Evolutionary conservation across 1,140 invertebrate species (phyloP), one percentile per base, ranked within the genome.

Genomic region (Diprion similis): DNA sequence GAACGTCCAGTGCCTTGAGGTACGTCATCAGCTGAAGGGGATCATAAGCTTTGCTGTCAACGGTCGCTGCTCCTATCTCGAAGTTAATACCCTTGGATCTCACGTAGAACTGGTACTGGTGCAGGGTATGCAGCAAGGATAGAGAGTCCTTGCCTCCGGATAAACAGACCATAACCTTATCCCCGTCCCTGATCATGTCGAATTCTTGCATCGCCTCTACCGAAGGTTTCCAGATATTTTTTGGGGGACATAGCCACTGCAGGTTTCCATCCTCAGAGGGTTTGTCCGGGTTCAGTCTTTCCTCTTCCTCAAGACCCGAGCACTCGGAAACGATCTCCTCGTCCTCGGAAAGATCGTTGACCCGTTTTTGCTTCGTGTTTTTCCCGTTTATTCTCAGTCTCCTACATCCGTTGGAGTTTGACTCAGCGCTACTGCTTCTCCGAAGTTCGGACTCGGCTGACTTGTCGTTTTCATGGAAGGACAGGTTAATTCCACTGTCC

Each of bases 151-250:
- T 94, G 0, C 94, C 94, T 0, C 93, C 95, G 0, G 94, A 94
- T n/a, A 97, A 86, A 85, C 96, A 97, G 1, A 97, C 91, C 77
- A 98, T 86, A 11, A 97, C 91, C 71, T 92, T 90, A 80, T 98
- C 96, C 3, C 93, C 94, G 81, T 95, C 90, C 74, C 91, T 89
- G 17, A 98, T 92, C 96, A 98, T 98, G 18, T 92, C 90, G 84
- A 94, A 96, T 79, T 96, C 94, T 73, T 93, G 91, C 17, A 97
- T 89, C 0, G 95, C 95, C 91, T 95, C 93, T 2, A 95, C 88
- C 10, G 93, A 91, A 45, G 93, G 92, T 80, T 94, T 95, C 92
- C 96, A 96, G 15, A 98, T 92, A 65, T 89, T 90, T 80, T 95
- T 96, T 0, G 95, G 92, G 10, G 94, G 93, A 78, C 92, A 92